Evolutionary conservation across 2,888 invertebrate genomes (phyloP), one percentile per base, ranked within the genome.

Genomic region (Onthophagus sagittarius): DNA sequence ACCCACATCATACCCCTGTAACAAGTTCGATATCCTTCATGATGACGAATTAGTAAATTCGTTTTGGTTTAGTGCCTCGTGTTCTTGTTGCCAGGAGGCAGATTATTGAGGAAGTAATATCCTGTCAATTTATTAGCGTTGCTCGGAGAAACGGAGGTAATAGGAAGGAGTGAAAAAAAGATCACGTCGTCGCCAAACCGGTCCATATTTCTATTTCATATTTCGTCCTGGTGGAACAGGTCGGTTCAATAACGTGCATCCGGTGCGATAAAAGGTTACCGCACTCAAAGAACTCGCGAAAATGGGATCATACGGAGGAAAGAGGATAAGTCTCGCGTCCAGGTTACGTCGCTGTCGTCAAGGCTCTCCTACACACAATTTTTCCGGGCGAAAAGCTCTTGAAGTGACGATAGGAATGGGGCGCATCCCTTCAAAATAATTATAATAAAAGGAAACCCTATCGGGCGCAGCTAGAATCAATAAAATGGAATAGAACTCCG

Each of bases 41-140:
- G 39, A 53, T 53, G 39, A 53, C 39, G 39, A 53, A 53, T 53
- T 53, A 53, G 39, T 53, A 9, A 53, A 53, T 53, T 11, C 39
- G 39, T 2, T 53, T 53, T 4, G 39, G 39, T 11, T 53, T 7
- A 9, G 11, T 2, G 11, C 39, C 39, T 23, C 39, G 39, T 53
- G 39, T 53, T 53, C 39, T 53, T 53, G 39, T 53, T 4, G 39
- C 39, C 39, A 11, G 39, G 39, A 11, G 39, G 39, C 11, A 53
- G 39, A 53, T 53, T 53, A 53, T 53, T 11, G 11, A 53, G 39
- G 39, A 53, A 53, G 39, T 11, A 53, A 53, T 53, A 53, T 53
- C 39, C 39, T 77, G 74, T 77, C 77, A 75, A 76, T 76, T 76
- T 77, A 79, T 79, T 77, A 77, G 75, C 77, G 78, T 76, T 71